Base-by-base conservation (phyloP, 1,140 invertebrate species). In the Lepidurus couesii region DNA sequence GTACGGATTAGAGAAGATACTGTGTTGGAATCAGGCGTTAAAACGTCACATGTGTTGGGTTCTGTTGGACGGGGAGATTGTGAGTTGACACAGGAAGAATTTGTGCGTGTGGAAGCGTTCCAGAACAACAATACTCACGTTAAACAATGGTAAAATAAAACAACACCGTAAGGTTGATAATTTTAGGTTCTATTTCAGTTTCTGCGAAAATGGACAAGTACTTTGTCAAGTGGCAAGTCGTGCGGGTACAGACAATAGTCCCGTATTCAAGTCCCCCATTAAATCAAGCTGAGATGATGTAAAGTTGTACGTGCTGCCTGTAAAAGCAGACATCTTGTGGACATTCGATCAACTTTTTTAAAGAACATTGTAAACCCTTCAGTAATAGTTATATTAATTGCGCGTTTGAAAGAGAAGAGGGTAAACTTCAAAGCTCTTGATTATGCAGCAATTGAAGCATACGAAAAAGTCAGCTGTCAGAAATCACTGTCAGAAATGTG, bases 181-280 rank as follows among this genome's bases (percentile, higher is more conserved):
- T 65, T 11, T 65, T 65, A 13, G 6, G 16, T 9, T 65, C 21
- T 9, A 5, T 65, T 65, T 13, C 53, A 65, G 53, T 21, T 65
- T 65, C 21, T 65, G 53, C 8, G 53, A 65, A 65, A 65, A 65
- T 65, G 53, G 53, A 21, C 53, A 65, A 65, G 53, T 65, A 65
- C 21, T 65, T 13, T 65, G 53, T 65, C 53, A 65, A 65, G 53
- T 65, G 53, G 53, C 53, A 1, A 65, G 16, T 1, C 16, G 21
- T n/a, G 4, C 10, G 10, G 53, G 21, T 7, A 65, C 6, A 5
- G 21, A 65, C 6, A 65, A 65, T 7, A 65, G 53, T 21, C 21
- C 53, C 0, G 8, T 21, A 21, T 65, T 13, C 21, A 65, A 65
- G 21, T n/a, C 16, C 16, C 13, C 13, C 21, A 13, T 13, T 65